Percentiles rank a stretch among this genome's conserved stretches.
Conservation (phyloP, 1,140 invertebrate species). For the Hyles vespertilio region DNA sequence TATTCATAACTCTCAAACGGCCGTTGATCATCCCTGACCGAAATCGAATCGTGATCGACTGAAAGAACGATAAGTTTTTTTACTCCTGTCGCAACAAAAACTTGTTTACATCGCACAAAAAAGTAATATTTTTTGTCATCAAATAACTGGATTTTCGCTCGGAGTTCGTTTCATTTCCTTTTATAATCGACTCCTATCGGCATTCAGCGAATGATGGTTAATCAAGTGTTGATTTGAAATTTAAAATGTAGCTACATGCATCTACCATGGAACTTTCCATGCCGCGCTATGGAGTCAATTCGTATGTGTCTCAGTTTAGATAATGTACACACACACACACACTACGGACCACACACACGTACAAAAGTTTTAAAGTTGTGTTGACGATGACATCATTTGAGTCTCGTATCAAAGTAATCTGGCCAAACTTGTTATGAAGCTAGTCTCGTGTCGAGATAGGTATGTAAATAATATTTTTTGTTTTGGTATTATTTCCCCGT, state of each 20-base stretch:
- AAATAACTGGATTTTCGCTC: slow-evolving; percentile 31
- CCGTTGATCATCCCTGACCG: slow-evolving; percentile 37
- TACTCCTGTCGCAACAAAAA: slow-evolving; percentile 25
- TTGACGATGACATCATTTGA: slow-evolving; percentile 29
- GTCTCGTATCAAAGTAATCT: slow-evolving; percentile 20
- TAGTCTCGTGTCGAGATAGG: slow-evolving; percentile 8
- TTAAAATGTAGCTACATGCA: slow-evolving; percentile 27
- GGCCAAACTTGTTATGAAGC: slow-evolving; percentile 29
- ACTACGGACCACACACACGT: slow-evolving; percentile 6
- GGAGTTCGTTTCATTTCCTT: slow-evolving; percentile 10
- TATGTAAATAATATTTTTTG: too few species aligned
- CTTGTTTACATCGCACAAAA: slow-evolving; percentile 21
- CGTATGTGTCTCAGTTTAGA: slow-evolving; percentile 24
- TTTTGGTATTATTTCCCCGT: too few species aligned
- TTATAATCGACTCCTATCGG: slow-evolving; percentile 26
- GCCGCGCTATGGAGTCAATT: slow-evolving; percentile 26
- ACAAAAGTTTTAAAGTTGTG: slow-evolving; percentile 14
- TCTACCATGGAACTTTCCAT: slow-evolving; percentile 46
- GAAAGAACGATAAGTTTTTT: slow-evolving; percentile 17
- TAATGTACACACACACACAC: slow-evolving; percentile 18
- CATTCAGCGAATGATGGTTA: slow-evolving; percentile 32
- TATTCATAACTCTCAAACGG: neutral
- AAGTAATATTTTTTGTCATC: neutral
- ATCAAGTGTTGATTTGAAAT: slow-evolving; percentile 39
- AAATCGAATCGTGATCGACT: slow-evolving; percentile 29